A percentile compares a stretch with the other conserved stretches of the same genome.
Evolutionary conservation across 2,113 vertebrate species (phyloP).

Genomic region (Mirounga angustirostris): DNA sequence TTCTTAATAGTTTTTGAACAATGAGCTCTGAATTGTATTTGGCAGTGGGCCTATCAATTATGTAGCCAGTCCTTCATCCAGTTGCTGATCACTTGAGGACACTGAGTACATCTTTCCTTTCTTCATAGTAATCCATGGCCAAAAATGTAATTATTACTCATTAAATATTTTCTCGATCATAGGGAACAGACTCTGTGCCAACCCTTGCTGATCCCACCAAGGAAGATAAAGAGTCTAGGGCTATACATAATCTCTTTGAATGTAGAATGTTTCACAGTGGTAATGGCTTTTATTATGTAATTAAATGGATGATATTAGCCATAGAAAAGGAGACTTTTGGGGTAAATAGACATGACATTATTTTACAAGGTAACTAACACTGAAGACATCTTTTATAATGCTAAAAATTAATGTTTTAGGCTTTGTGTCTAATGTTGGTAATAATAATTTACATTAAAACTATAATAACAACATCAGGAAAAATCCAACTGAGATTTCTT

Average conservation of each 20-base stretch:
- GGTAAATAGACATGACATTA: constrained; percentile 58
- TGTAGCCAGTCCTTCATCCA: background rate
- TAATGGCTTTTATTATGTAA: background rate
- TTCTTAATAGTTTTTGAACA: background rate
- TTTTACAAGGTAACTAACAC: constrained; percentile 43
- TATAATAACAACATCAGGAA: constrained; percentile 59
- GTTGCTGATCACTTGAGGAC: background rate
- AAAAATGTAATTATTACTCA: background rate
- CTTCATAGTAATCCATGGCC: background rate
- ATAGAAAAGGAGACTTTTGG: constrained; percentile 54
- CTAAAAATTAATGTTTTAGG: constrained; percentile 79
- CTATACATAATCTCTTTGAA: background rate
- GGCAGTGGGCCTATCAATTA: background rate
- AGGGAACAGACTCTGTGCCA: background rate
- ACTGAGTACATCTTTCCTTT: background rate
- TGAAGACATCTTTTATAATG: constrained; percentile 58
- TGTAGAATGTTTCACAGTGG: constrained; percentile 9
- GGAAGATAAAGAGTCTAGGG: background rate
- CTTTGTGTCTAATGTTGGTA: constrained; percentile 61
- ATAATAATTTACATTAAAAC: constrained; percentile 78
- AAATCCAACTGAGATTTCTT: constrained; percentile 77
- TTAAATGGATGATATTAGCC: background rate
- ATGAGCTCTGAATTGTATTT: background rate
- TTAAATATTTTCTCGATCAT: constrained; percentile 24
- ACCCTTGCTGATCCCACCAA: background rate